phyloP scores from a whole-genome alignment of 2,113 vertebrate genomes.

The Rhinopithecus roxellana region DNA sequence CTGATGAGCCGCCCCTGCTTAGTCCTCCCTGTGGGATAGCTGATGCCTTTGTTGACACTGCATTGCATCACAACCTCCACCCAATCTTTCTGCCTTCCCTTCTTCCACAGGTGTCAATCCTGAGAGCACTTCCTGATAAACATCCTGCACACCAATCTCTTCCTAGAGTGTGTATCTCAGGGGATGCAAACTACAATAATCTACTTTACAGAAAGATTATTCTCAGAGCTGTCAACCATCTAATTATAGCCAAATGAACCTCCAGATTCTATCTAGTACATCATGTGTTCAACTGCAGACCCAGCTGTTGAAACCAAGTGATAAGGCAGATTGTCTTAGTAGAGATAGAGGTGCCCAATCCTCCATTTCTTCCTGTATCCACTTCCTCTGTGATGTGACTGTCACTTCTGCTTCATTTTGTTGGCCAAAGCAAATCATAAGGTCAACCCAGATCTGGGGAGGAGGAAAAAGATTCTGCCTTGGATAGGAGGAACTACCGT shows the following conservation, averaged over 20 bases:
- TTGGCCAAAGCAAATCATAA: neutral
- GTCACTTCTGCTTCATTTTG: neutral
- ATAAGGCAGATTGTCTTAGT: neutral
- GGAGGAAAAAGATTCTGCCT: neutral
- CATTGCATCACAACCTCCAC: fast-evolving
- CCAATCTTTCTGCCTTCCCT: too few relatives aligned
- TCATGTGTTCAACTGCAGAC: neutral
- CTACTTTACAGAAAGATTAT: neutral
- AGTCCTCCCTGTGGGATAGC: neutral
- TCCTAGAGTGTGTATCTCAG: neutral
- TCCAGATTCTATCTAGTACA: too few relatives aligned
- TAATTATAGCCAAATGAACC: neutral
- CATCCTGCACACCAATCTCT: neutral
- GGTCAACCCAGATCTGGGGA: neutral
- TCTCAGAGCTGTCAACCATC: neutral
- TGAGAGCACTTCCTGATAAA: neutral
- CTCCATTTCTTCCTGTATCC: neutral
- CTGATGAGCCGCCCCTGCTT: neutral
- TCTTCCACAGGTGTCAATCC: neutral
- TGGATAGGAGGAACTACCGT: fast-evolving
- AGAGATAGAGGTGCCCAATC: neutral
- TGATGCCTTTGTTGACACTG: neutral
- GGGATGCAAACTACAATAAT: neutral
- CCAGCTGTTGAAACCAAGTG: neutral
- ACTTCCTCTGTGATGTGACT: neutral